phyloP scores from a whole-genome alignment of 2,888 invertebrate genomes.

The Ormia ochracea region DNA sequence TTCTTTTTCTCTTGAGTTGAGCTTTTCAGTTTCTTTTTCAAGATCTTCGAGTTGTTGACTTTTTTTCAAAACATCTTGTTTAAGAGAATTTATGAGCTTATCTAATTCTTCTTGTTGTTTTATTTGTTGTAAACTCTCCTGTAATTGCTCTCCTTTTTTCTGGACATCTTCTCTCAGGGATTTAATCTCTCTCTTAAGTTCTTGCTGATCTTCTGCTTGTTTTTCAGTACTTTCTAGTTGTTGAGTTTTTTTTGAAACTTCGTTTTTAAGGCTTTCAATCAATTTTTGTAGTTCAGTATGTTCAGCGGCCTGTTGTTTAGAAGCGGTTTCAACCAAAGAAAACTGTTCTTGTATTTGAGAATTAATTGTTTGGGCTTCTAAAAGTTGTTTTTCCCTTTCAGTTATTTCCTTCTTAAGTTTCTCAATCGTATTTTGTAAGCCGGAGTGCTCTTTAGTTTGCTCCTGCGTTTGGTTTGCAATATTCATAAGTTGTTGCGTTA shows the following conservation, averaged over 20 bases:
- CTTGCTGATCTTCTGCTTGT: conserved; percentile 63
- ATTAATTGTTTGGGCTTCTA: conserved; percentile 62
- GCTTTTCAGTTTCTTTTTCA: conserved; percentile 65
- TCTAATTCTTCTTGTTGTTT: conserved; percentile 56
- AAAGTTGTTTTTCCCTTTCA: conserved; percentile 70
- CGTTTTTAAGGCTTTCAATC: conserved; percentile 55
- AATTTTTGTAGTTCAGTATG: conserved; percentile 49
- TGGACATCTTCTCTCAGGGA: conserved; percentile 59
- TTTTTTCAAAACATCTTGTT: conserved; percentile 62
- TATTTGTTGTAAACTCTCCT: conserved; percentile 64
- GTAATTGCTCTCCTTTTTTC: conserved; percentile 66
- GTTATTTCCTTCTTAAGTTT: conserved; percentile 63
- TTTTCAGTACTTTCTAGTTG: conserved; percentile 66
- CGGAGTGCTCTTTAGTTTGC: conserved; percentile 69
- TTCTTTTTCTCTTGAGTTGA: conserved; percentile 73
- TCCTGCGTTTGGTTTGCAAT: conserved; percentile 67
- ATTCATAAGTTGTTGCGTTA: conserved; percentile 68
- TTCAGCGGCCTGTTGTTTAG: conserved; percentile 59
- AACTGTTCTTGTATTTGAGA: conserved; percentile 64
- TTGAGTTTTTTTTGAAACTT: conserved; percentile 59
- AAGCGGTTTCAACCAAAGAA: conserved; percentile 61
- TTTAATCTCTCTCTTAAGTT: conserved; percentile 60
- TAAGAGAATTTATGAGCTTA: conserved; percentile 58
- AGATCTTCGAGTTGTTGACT: conserved; percentile 67
- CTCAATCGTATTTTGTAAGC: conserved; percentile 68